phyloP scores from a whole-genome alignment of 2,113 vertebrate genomes.

The Lepus europaeus region DNA sequence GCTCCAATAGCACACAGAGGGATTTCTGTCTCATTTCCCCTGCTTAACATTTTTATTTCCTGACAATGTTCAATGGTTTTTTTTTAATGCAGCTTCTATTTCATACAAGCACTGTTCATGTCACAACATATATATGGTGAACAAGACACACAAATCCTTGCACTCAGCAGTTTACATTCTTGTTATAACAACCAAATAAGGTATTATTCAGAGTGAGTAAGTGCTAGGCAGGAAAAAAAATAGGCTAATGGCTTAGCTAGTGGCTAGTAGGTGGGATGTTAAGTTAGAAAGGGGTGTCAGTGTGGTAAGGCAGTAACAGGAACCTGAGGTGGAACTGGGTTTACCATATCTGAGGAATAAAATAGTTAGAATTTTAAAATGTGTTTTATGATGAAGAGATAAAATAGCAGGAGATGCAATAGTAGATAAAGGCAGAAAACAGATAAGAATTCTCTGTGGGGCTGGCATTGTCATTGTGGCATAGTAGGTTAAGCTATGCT shows the following conservation, averaged over 20 bases:
- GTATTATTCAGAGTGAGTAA: slow-evolving; percentile 23
- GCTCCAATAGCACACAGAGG: background rate
- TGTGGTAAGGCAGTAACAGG: background rate
- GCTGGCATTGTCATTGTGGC: no score
- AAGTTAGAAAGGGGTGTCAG: background rate
- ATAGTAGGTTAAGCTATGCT: no score
- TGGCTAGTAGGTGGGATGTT: background rate
- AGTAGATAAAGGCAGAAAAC: background rate
- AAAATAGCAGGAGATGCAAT: background rate
- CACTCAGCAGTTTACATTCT: background rate
- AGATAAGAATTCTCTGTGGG: no score
- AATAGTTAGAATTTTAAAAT: background rate
- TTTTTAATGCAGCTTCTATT: background rate
- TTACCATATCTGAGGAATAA: background rate
- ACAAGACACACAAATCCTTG: slow-evolving; percentile 42
- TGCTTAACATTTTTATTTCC: slow-evolving; percentile 17
- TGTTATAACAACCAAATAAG: slow-evolving; percentile 45
- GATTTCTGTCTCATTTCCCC: slow-evolving; percentile 41
- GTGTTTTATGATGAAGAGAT: background rate
- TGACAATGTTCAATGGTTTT: background rate
- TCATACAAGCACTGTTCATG: background rate
- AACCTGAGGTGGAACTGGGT: background rate
- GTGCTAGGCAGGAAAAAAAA: slow-evolving; percentile 41
- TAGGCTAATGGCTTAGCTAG: background rate
- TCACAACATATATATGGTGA: background rate